phyloP scores from a whole-genome alignment of 2,113 vertebrate species.

The Brachionichthys hirsutus region DNA sequence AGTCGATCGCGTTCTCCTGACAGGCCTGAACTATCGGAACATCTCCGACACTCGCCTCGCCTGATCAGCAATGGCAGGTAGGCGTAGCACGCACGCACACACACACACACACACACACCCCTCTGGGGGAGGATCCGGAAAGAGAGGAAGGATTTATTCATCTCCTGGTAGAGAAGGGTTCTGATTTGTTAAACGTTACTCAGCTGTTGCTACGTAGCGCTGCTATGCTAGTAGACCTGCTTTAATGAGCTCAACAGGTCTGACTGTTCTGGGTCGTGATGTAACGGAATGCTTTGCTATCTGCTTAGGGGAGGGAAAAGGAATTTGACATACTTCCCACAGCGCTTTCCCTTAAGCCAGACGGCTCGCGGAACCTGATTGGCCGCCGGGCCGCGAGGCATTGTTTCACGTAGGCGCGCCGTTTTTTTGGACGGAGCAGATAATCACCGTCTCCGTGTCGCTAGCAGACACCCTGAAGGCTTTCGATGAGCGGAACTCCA shows the following conservation, averaged over 20 bases:
- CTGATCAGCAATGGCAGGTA: slow-evolving; percentile 96
- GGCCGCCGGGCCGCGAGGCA: slow-evolving; percentile 48
- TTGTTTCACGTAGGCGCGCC: slow-evolving; percentile 35
- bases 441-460: slow-evolving; percentile 19
- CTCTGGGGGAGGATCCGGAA: background rate
- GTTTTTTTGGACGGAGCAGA: slow-evolving; percentile 31
- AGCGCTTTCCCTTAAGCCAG: slow-evolving; percentile 64
- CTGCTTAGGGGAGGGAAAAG: slow-evolving; percentile 35
- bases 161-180: background rate
- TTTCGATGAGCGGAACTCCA: slow-evolving; percentile 25
- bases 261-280: slow-evolving; percentile 18
- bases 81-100: slow-evolving; percentile 25
- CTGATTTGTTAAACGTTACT: too few relatives aligned
- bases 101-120: slow-evolving; percentile 8
- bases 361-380: slow-evolving; percentile 67
- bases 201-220: too few relatives aligned
- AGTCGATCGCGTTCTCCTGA: slow-evolving; percentile 91
- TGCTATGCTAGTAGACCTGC: background rate
- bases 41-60: slow-evolving; percentile 90
- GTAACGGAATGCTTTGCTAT: slow-evolving; percentile 39
- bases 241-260: background rate
- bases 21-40: slow-evolving; percentile 90
- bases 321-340: slow-evolving; percentile 79
- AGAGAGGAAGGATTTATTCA: slow-evolving; percentile 18
- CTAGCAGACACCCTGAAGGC: background rate